Conservation (phyloP, 2,113 vertebrate genomes). For the Notechis scutatus region DNA sequence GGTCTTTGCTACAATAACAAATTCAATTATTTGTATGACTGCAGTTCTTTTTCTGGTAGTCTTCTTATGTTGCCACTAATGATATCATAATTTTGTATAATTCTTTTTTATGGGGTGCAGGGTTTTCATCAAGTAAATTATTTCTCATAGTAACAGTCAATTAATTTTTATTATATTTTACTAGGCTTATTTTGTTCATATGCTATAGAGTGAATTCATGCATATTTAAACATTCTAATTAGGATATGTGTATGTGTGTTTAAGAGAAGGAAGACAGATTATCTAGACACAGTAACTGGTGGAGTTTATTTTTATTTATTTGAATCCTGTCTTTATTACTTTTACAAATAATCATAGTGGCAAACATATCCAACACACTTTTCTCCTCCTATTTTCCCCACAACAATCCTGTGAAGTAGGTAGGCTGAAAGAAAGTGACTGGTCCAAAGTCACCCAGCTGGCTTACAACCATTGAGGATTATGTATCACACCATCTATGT, state of each 20-base stretch:
- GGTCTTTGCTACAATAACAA: not conserved
- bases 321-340: not conserved
- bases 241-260: not conserved
- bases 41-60: not conserved
- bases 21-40: not conserved
- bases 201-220: constrained; percentile 59
- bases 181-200: constrained; percentile 67
- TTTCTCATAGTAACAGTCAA: constrained; percentile 73
- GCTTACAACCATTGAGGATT: not conserved
- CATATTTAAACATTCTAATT: constrained; percentile 57
- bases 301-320: not conserved
- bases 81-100: not conserved
- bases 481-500: not conserved
- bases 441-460: not conserved
- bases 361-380: not conserved
- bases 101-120: constrained; percentile 65
- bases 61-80: not conserved
- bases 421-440: not conserved
- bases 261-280: not conserved
- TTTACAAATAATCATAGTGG: not conserved
- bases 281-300: not conserved
- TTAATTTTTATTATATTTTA: constrained; percentile 77
- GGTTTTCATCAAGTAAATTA: constrained; percentile 74
- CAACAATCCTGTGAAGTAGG: not conserved
- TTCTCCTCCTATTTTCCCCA: not conserved